A percentile compares a stretch with the other conserved stretches of the same genome.
Evolutionary conservation across 2,888 invertebrate genomes (phyloP).

Genomic region (Ischnus inquisitorius): DNA sequence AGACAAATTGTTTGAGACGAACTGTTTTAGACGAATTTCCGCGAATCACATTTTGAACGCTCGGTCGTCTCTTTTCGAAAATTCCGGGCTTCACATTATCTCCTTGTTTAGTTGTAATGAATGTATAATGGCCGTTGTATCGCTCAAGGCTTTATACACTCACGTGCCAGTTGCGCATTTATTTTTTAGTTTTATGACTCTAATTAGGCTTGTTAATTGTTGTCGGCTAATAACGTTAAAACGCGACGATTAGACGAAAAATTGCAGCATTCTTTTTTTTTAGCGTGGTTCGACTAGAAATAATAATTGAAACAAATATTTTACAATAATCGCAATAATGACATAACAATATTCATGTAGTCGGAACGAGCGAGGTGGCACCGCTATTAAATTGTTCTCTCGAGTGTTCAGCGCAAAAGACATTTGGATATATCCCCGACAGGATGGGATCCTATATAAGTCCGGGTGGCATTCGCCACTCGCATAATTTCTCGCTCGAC

Average conservation of each 20-base stretch:
- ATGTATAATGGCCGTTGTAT: background rate
- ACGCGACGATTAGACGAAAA: background rate
- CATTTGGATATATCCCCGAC: slow-evolving; percentile 13
- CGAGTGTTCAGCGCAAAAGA: background rate
- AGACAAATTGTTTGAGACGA: too few species aligned
- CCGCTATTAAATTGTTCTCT: background rate
- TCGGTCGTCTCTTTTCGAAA: background rate
- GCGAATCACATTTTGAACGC: background rate
- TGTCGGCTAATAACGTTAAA: background rate
- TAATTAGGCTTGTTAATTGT: background rate
- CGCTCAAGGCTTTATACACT: background rate
- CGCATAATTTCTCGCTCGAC: slow-evolving; percentile 29
- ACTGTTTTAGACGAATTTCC: too few species aligned
- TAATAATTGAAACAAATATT: background rate
- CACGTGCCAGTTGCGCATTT: background rate
- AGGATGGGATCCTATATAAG: slow-evolving; percentile 26
- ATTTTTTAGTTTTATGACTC: background rate
- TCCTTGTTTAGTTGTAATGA: background rate
- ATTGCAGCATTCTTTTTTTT: background rate
- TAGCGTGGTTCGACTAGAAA: background rate
- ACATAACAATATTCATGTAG: background rate
- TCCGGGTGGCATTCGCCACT: background rate
- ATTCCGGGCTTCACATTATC: background rate
- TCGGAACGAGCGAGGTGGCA: background rate
- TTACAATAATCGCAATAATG: background rate